Base-by-base conservation (phyloP, 2,888 invertebrate genomes). In the Cyrtodaria siliqua region DNA sequence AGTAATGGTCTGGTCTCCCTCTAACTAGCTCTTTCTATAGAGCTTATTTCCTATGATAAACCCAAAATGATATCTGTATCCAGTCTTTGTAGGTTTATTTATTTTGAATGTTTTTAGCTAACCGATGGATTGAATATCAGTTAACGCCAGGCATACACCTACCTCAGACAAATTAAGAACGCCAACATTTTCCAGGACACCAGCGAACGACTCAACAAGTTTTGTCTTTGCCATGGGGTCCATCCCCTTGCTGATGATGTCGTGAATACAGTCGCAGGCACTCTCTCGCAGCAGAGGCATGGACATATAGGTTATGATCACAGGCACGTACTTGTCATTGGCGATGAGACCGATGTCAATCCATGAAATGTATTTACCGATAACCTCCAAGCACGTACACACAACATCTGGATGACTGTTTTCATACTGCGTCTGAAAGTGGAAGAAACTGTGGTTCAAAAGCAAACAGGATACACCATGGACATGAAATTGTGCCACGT, bases 171-270 rank as follows among this genome's bases (percentile, higher is more conserved):
- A 86, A 56, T 89, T 90, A 8, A 94, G 87, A 18, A 93, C 89
- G 20, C 93, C 93, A 47, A 92, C 90, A 73, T 88, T 89, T 42
- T 93, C 91, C 47, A 94, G 85, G 1, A 94, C 92, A 42, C 88
- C 83, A 26, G 93, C 91, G 80, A 94, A 93, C 2, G 93, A 93
- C 81, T 94, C 93, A 18, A 94, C 93, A 12, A 95, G 90, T 74
- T 93, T 92, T 1, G 93, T 91, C 87, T 95, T 95, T 40, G 93
- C 93, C 14, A 93, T 82, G 1, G 94, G 94, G n/a, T 94, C 94
- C 95, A 95, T 95, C 76, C 95, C 95, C 87, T 95, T 95, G 68
- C 91, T 92, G 53, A 95, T 90, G 44, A 95, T 93, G 72, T 94
- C 94, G 78, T 92, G 92, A 50, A 95, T 93, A 79, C 94, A 94